Evolutionary conservation across 2,113 vertebrate species (phyloP).

Genomic region (Ptilonorhynchus violaceus): DNA sequence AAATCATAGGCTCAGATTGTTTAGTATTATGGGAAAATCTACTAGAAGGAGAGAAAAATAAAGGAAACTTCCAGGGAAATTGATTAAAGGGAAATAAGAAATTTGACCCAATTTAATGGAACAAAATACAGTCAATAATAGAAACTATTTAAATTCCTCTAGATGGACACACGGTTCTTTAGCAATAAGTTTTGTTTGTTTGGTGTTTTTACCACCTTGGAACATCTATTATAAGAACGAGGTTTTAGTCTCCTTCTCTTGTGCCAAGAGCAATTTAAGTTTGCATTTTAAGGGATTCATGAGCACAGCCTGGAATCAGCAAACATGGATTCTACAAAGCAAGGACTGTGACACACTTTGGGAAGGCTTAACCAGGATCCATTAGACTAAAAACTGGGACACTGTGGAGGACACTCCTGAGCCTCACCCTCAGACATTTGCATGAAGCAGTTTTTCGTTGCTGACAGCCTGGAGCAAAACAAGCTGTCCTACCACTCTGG

Average conservation of each 20-base stretch:
- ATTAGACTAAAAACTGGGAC: neutral
- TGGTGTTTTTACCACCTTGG: neutral
- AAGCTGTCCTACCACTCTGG: neutral
- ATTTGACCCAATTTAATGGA: slow-evolving; percentile 39
- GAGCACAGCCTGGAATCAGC: neutral
- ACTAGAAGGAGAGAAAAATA: slow-evolving; percentile 64
- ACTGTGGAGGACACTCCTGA: neutral
- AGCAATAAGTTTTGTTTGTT: slow-evolving; percentile 51
- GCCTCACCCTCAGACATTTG: neutral
- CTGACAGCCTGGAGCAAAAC: neutral
- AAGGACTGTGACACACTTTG: neutral
- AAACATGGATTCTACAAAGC: neutral
- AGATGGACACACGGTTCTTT: slow-evolving; percentile 17
- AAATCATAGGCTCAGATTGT: slow-evolving; percentile 50
- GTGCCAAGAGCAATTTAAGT: neutral
- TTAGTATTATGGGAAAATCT: slow-evolving; percentile 67
- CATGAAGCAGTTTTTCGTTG: neutral
- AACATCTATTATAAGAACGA: slow-evolving; percentile 51
- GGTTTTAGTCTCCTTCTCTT: neutral
- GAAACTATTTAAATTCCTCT: slow-evolving; percentile 43
- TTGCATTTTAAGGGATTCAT: neutral
- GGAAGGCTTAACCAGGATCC: neutral
- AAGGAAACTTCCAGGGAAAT: slow-evolving; percentile 67
- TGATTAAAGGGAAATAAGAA: slow-evolving; percentile 63
- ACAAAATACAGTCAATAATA: slow-evolving; percentile 41